A percentile compares a stretch with the other conserved stretches of the same genome.
Evolutionary conservation across 1,140 invertebrate genomes (phyloP).

Genomic region (Thrips palmi): DNA sequence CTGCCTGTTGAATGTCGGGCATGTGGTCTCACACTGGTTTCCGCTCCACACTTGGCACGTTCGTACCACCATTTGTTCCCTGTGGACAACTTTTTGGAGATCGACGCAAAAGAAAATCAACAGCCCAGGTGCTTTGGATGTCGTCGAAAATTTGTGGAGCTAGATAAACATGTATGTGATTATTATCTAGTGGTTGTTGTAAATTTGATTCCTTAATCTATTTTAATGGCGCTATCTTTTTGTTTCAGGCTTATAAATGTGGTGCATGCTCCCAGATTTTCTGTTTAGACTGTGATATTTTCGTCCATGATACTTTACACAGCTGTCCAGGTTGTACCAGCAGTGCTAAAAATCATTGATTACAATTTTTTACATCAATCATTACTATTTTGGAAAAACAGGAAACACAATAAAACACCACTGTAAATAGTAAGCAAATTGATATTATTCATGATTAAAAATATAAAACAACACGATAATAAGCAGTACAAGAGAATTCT

Average conservation of each 20-base stretch:
- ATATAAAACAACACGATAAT: no score
- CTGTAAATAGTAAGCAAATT: no score
- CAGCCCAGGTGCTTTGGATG: constrained; percentile 10
- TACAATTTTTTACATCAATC: constrained; percentile 15
- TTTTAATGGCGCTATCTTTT: constrained; percentile 11
- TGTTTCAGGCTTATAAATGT: constrained; percentile 58
- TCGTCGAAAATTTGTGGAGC: constrained; percentile 9
- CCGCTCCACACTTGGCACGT: constrained; percentile 88
- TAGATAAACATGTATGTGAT: constrained; percentile 47
- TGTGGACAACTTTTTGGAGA: constrained; percentile 65
- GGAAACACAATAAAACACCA: no score
- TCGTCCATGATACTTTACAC: constrained; percentile 83
- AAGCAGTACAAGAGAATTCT: no score
- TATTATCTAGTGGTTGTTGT: neutral
- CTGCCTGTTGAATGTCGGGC: constrained; percentile 89
- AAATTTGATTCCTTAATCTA: neutral
- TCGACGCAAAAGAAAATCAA: constrained; percentile 20
- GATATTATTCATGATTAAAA: no score
- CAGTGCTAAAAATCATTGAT: constrained; percentile 19
- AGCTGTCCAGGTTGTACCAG: constrained; percentile 84
- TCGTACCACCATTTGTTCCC: constrained; percentile 96
- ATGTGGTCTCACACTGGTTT: constrained; percentile 91
- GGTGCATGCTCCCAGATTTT: constrained; percentile 57
- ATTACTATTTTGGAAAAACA: neutral
- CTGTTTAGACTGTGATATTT: constrained; percentile 89